A percentile compares a stretch with the other conserved stretches of the same genome.
These are phyloP conservation scores for Ostrea denselamellosa DNA, from an alignment of 1,140 invertebrate genomes.

Conservation along the genomic window DNA sequence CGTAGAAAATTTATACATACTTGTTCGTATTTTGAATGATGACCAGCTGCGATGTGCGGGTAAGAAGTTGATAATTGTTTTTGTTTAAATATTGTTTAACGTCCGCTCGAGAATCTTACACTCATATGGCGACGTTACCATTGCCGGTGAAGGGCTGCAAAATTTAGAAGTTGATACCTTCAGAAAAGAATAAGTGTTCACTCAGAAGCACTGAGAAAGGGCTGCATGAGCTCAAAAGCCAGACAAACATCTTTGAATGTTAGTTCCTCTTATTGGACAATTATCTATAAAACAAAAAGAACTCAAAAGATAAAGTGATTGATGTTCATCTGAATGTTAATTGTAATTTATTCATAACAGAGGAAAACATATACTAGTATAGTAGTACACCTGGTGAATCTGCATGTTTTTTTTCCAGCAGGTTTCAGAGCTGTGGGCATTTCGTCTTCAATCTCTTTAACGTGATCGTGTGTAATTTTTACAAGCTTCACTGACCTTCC, in stretches of 20 bases:
- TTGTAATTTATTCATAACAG: background rate
- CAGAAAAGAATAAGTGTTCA: background rate
- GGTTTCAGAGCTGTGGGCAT: background rate
- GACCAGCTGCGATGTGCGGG: too few relatives aligned
- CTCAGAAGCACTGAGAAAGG: background rate
- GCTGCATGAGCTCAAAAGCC: background rate
- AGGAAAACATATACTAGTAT: background rate
- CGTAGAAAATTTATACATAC: too few relatives aligned
- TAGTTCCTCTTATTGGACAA: background rate
- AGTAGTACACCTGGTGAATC: background rate
- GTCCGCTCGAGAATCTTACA: too few relatives aligned
- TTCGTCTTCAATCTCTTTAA: background rate
- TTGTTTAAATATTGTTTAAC: too few relatives aligned
- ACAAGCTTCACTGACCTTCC: background rate
- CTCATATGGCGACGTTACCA: too few relatives aligned
- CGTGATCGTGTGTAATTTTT: background rate
- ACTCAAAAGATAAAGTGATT: background rate
- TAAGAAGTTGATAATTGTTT: too few relatives aligned
- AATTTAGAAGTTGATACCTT: too few relatives aligned
- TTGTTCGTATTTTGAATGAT: too few relatives aligned
- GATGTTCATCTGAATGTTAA: background rate
- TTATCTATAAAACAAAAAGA: slow-evolving; percentile 17
- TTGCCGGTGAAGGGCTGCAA: too few relatives aligned
- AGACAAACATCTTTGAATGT: background rate
- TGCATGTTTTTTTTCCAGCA: background rate